phyloP scores from a whole-genome alignment of 2,797 vertebrate species.

The Microcaecilia unicolor region DNA sequence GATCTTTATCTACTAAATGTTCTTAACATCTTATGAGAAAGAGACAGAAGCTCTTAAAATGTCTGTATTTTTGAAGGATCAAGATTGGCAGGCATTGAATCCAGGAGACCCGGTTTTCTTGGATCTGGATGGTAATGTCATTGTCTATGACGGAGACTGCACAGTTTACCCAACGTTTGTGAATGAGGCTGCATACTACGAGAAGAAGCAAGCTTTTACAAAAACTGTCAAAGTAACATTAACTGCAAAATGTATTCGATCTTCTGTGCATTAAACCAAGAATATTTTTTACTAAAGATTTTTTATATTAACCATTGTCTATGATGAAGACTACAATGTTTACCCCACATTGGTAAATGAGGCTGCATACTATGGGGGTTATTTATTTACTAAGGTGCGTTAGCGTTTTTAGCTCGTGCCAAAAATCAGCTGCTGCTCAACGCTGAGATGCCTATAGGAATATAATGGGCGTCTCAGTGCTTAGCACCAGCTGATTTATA shows the following conservation, averaged over 20 bases:
- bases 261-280: constrained; percentile 5
- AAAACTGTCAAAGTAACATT: constrained; percentile 74
- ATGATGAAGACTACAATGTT: constrained; percentile 68
- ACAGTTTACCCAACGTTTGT: constrained; percentile 86
- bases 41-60: not conserved
- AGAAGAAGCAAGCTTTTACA: constrained; percentile 89
- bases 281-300: not conserved
- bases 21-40: not conserved
- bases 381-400: no score
- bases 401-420: no score
- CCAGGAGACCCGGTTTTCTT: constrained; percentile 88
- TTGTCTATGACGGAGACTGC: constrained; percentile 68
- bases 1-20: not conserved
- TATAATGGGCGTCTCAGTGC: no score
- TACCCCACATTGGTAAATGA: constrained; percentile 94
- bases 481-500: no score
- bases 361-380: constrained; percentile 93
- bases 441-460: no score
- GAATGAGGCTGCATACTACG: constrained; percentile 95
- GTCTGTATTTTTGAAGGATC: constrained; percentile 63
- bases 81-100: constrained; percentile 87
- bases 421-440: no score
- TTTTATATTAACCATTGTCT: no score
- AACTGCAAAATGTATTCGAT: constrained; percentile 54
- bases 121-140: constrained; percentile 75